Evolutionary conservation across 2,888 invertebrate genomes (phyloP), one percentile per base, ranked within the genome.

Genomic region (Agriotes lineatus): DNA sequence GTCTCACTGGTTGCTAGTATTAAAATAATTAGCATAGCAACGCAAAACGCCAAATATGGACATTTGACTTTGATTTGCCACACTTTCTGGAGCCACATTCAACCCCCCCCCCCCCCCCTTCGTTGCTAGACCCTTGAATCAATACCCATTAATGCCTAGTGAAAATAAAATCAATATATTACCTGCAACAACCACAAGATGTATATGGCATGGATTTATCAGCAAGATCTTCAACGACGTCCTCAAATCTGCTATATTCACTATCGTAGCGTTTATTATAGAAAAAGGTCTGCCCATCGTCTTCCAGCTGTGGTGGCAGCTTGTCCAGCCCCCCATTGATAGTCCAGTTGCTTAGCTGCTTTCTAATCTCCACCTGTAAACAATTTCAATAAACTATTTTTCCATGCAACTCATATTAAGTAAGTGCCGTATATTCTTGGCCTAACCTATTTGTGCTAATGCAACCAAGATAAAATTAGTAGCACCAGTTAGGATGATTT

Each of bases 311-410:
- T 45, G 85, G 84, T 33, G 86, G 85, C 3, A 85, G 80, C 7
- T 85, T 82, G 70, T 87, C 85, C 75, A 85, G 85, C 2, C 91
- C 91, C 56, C 93, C 93, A 12, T 89, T 82, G 76, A 85, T 85
- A 20, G 86, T 85, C 94, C 94, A 94, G 81, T 93, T 86, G 0
- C 84, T 78, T 0, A 90, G 85, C 1, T 84, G 79, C 44, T 82
- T 82, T 75, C 80, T 85, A 72, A 77, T 83, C 75, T 87, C 86
- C 0, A 89, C 88, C 81, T 82, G 69, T 57, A 63, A n/a, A n/a
- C n/a, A n/a, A n/a, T n/a, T n/a, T n/a, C n/a, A n/a, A n/a, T n/a
- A n/a, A n/a, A n/a, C 4, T 48, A 48, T 22, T 9, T 16, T 3
- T 16, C 10, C 16, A 18, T 22, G 9, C 10, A 14, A 2, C 16